Conservation (phyloP, 2,888 invertebrate genomes). For the Monopis laevigella region DNA sequence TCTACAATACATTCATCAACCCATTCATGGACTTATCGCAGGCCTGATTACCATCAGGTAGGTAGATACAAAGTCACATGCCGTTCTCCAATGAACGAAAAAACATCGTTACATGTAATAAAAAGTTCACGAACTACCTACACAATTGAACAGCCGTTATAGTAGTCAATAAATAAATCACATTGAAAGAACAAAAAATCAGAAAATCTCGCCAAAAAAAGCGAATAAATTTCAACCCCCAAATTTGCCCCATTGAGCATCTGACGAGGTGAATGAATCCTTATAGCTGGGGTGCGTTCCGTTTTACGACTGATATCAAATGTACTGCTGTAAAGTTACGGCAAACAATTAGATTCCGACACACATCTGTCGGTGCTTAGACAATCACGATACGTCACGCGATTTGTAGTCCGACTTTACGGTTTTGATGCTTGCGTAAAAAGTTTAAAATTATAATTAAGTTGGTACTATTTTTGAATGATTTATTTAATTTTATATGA, state of each 20-base stretch:
- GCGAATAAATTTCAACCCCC: conserved; percentile 38
- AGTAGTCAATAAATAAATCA: conserved; percentile 30
- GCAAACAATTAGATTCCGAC: conserved; percentile 63
- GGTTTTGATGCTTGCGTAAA: conserved; percentile 36
- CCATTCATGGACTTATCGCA: no score
- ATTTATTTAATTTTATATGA: no score
- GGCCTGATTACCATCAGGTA: no score
- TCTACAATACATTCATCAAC: no score
- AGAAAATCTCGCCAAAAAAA: conserved; percentile 42
- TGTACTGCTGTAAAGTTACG: conserved; percentile 48
- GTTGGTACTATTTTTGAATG: no score
- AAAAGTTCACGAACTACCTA: neutral
- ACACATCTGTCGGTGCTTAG: conserved; percentile 66
- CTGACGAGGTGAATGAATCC: conserved; percentile 65
- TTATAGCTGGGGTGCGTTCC: conserved; percentile 16
- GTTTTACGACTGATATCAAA: conserved; percentile 42
- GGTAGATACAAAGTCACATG: no score
- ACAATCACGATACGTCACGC: conserved; percentile 67
- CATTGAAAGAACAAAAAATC: conserved; percentile 32
- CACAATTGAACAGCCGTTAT: conserved; percentile 1
- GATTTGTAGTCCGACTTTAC: conserved; percentile 30
- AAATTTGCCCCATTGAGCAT: conserved; percentile 54
- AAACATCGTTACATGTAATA: neutral
- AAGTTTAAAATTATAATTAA: no score
- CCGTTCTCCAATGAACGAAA: no score